Conservation (phyloP, 2,797 vertebrate species). For the Triplophysa bombifrons region DNA sequence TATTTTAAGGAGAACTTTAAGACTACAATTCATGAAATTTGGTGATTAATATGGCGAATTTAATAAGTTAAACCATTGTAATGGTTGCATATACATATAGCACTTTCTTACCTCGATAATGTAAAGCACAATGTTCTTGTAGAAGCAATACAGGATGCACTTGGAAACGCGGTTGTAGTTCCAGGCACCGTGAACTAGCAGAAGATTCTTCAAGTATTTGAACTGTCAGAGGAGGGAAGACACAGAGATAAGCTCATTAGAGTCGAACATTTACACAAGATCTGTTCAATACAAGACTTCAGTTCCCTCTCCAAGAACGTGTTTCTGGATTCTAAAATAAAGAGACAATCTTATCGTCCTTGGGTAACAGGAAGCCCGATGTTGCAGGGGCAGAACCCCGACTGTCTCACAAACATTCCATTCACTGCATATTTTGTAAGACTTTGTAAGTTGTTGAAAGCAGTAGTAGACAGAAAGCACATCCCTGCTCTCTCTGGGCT, state of each 20-base stretch:
- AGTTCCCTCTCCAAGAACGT: slow-evolving; percentile 48
- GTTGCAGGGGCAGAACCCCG: slow-evolving; percentile 56
- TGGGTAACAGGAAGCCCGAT: slow-evolving; percentile 49
- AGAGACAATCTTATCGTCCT: slow-evolving; percentile 58
- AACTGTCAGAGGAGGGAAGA: slow-evolving; percentile 76
- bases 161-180: slow-evolving; percentile 89
- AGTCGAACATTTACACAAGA: slow-evolving; percentile 40
- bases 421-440: slow-evolving; percentile 41
- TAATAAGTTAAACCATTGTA: neutral
- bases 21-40: neutral
- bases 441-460: slow-evolving; percentile 55
- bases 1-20: neutral
- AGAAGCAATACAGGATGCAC: slow-evolving; percentile 90
- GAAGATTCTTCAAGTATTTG: slow-evolving; percentile 87
- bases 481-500: slow-evolving; percentile 56
- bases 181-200: slow-evolving; percentile 89
- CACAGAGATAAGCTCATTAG: slow-evolving; percentile 41
- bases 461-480: slow-evolving; percentile 40
- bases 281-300: slow-evolving; percentile 9
- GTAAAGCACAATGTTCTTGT: slow-evolving; percentile 91
- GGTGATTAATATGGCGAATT: neutral
- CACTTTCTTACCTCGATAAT: slow-evolving; percentile 85
- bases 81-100: neutral
- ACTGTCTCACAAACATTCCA: slow-evolving; percentile 64
- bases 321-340: slow-evolving; percentile 61